These are phyloP conservation scores for Coenonympha glycerion DNA, from an alignment of 2,888 invertebrate species.

Conservation along the genomic window DNA sequence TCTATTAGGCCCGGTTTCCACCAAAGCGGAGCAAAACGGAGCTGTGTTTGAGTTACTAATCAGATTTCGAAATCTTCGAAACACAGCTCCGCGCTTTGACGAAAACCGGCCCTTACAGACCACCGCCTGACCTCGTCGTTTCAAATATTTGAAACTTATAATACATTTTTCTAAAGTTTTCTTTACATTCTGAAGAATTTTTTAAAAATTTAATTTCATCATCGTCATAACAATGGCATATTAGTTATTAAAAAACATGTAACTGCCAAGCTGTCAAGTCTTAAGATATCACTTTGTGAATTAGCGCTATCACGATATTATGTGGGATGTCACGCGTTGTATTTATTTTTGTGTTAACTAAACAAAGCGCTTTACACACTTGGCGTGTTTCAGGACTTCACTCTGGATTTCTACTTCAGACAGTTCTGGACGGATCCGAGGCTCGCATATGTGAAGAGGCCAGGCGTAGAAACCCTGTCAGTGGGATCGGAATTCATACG, in stretches of 20 bases:
- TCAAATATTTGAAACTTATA: too few species aligned
- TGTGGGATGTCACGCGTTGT: not conserved
- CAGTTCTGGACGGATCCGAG: constrained; percentile 99
- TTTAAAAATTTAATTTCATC: too few species aligned
- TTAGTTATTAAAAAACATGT: not conserved
- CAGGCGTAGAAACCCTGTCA: constrained; percentile 91
- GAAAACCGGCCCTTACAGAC: too few species aligned
- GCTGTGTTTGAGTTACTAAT: too few species aligned
- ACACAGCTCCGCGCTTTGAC: too few species aligned
- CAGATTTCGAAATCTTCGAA: too few species aligned
- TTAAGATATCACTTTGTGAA: not conserved
- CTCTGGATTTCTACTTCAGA: constrained; percentile 98
- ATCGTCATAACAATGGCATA: not conserved
- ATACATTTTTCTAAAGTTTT: too few species aligned
- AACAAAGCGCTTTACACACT: not conserved
- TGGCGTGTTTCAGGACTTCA: constrained; percentile 84
- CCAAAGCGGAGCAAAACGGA: too few species aligned
- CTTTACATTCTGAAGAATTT: too few species aligned
- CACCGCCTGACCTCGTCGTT: too few species aligned
- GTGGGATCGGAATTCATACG: constrained; percentile 97
- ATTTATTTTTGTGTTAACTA: not conserved
- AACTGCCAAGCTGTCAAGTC: not conserved
- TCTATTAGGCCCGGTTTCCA: too few species aligned
- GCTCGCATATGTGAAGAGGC: constrained; percentile 90
- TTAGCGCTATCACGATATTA: not conserved